A percentile compares a stretch with the other conserved stretches of the same genome.
These are phyloP conservation scores for Saccostrea echinata DNA, from an alignment of 1,140 invertebrate genomes.

Conservation along the genomic window DNA sequence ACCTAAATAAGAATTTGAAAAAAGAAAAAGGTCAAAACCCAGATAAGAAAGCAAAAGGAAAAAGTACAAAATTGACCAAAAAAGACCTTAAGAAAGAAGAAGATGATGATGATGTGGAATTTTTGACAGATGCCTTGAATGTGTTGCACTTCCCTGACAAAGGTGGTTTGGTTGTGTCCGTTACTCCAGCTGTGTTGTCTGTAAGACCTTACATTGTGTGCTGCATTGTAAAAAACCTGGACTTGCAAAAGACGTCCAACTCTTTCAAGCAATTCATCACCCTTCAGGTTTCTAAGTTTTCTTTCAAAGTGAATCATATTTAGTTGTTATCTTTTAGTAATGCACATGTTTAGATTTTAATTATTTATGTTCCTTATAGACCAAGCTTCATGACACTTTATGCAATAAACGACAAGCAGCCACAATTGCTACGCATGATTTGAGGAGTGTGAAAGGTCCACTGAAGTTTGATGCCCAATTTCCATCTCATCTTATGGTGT, in stretches of 20 bases:
- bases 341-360: neutral
- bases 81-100: slow-evolving; percentile 60
- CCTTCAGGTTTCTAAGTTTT: slow-evolving; percentile 82
- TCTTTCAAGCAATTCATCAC: slow-evolving; percentile 89
- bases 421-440: slow-evolving; percentile 91
- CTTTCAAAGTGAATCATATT: neutral
- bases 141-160: slow-evolving; percentile 83
- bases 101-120: slow-evolving; percentile 64
- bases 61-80: slow-evolving; percentile 70
- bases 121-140: slow-evolving; percentile 73
- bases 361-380: slow-evolving; percentile 77
- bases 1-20: slow-evolving; percentile 70
- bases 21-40: slow-evolving; percentile 80
- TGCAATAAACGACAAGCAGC: slow-evolving; percentile 89
- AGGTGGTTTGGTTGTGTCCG: slow-evolving; percentile 81
- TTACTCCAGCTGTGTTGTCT: slow-evolving; percentile 82
- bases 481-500: slow-evolving; percentile 83
- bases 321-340: neutral
- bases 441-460: slow-evolving; percentile 84
- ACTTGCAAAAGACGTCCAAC: slow-evolving; percentile 83
- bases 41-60: slow-evolving; percentile 69
- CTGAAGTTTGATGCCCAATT: slow-evolving; percentile 85
- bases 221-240: slow-evolving; percentile 86
- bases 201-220: slow-evolving; percentile 87
- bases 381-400: slow-evolving; percentile 88